Conservation (phyloP, 2,797 vertebrate species). For the Danio kyathit region DNA sequence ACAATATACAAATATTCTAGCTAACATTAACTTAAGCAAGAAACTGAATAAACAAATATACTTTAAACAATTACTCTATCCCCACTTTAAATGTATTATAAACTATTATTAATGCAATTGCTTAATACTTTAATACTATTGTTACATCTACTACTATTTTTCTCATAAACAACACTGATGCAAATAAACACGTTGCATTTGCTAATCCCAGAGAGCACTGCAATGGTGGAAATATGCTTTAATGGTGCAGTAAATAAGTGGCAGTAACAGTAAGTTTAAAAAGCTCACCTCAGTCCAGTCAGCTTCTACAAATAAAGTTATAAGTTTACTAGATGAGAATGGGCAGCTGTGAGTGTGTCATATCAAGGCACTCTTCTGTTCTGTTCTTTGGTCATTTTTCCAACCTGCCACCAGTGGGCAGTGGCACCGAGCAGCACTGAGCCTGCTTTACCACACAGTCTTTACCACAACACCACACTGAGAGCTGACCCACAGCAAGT, state of each 20-base stretch:
- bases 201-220: background rate
- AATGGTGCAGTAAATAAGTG: background rate
- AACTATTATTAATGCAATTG: too few species aligned
- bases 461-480: constrained; percentile 50
- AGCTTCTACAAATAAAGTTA: background rate
- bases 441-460: constrained; percentile 56
- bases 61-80: too few species aligned
- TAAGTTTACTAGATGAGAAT: background rate
- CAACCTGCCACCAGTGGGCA: constrained; percentile 84
- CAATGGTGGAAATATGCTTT: background rate
- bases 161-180: background rate
- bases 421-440: constrained; percentile 78
- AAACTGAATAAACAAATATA: too few species aligned
- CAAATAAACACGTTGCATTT: background rate
- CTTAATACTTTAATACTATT: too few species aligned
- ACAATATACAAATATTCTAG: too few species aligned
- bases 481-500: constrained; percentile 36
- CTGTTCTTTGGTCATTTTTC: constrained; percentile 76
- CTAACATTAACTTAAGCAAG: too few species aligned
- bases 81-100: too few species aligned
- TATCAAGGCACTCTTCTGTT: background rate
- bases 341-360: background rate
- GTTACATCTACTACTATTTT: background rate
- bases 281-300: background rate
- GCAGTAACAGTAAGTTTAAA: background rate